phyloP scores from a whole-genome alignment of 2,113 vertebrate species.

The Plecturocebus donacophilus region DNA sequence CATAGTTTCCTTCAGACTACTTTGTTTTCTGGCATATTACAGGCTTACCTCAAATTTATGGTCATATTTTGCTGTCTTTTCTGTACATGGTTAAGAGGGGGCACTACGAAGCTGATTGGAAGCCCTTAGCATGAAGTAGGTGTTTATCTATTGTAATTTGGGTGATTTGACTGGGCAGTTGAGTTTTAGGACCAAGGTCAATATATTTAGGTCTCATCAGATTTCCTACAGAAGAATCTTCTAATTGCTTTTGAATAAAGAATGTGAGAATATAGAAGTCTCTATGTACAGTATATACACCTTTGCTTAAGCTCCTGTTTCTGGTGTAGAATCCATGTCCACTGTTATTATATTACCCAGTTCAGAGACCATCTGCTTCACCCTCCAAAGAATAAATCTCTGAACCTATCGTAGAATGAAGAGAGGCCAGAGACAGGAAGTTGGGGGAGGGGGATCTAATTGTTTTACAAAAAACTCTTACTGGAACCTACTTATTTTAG shows the following conservation, averaged over 20 bases:
- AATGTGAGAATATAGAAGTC: background rate
- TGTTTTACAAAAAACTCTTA: background rate
- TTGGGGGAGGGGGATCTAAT: background rate
- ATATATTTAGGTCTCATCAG: background rate
- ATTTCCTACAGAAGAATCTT: constrained; percentile 40
- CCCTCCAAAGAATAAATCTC: background rate
- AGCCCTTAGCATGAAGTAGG: background rate
- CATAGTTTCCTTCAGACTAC: background rate
- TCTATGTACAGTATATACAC: background rate
- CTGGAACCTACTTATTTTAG: constrained; percentile 35
- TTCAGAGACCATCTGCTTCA: background rate
- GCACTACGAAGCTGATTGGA: background rate
- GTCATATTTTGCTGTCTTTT: background rate
- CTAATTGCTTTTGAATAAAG: constrained; percentile 8
- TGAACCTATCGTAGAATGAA: background rate
- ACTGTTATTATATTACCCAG: background rate
- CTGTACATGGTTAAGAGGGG: constrained; percentile 20
- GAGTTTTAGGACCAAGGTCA: constrained; percentile 31
- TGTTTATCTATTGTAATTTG: constrained; percentile 12
- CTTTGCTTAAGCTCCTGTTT: constrained; percentile 34
- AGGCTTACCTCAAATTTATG: background rate
- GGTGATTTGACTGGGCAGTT: background rate
- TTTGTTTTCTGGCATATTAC: constrained; percentile 26
- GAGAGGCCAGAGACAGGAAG: background rate
- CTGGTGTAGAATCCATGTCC: background rate